Base-by-base conservation (phyloP, 2,888 invertebrate species). In the Nemotelus nigrinus region DNA sequence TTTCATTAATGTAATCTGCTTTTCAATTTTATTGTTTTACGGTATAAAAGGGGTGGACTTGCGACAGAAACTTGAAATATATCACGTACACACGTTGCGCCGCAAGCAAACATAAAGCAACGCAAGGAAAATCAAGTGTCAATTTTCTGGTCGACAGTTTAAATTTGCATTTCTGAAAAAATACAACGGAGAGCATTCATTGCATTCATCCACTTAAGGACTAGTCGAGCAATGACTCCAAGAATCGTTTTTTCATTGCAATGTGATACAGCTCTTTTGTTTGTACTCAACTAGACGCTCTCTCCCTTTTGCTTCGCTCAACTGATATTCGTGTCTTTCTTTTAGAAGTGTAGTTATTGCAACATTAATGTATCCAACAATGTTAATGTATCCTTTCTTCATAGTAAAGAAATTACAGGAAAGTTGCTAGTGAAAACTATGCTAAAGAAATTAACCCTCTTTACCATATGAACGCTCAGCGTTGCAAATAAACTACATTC, bases 151-250 rank as follows among this genome's bases (percentile, higher is more conserved):
- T 74, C 8, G 74, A 10, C 8, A 60, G 48, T 48, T 63, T 60
- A 74, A 74, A 77, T 50, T 25, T 65, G 71, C 45, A 71, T 50
- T 25, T 72, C 53, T 43, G 60, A 64, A 48, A 55, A 8, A 58
- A 77, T 57, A 70, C 47, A 8, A 47, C 4, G 43, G 53, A 70
- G 44, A 70, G 47, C 70, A 70, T 10, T 55, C 44, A 75, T 76
- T 50, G 75, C 70, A 78, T 71, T 63, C 50, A 76, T 65, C 77
- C 76, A 77, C 68, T 76, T 63, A 67, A 60, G 8, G 50, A 67
- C 67, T 48, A 47, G 70, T 60, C 70, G 43, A 63, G 43, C 5
- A 41, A 60, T 48, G 74, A 63, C 74, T 74, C 74, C 74, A 74
- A 50, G 41, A 60, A 10, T 74, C 74, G 25, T 25, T 25, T 25